Evolutionary conservation across 2,797 vertebrate species (phyloP), one percentile per base, ranked within the genome.

Genomic region (Hydrophis major): DNA sequence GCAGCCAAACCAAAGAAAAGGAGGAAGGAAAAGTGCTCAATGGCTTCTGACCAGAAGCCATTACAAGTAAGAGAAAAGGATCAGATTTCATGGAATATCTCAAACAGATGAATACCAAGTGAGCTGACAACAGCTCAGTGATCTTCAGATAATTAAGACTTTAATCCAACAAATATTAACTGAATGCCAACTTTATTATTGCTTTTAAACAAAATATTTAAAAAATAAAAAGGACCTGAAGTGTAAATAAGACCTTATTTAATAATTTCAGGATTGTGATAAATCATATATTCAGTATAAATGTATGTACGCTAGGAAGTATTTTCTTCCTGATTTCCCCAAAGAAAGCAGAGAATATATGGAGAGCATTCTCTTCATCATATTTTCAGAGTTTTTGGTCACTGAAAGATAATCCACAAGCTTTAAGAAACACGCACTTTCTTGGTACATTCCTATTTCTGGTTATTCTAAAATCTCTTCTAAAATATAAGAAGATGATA

Each of bases 1-100:
- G 63, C 63, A 91, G 42, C 42, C 86, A 88, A 91, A 88, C 57
- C 90, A 91, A 93, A 91, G 86, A 89, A 90, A 90, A 69, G 14
- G 88, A 93, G 60, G 92, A 86, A 89, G 87, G 69, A 89, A 93
- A 89, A 89, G n/a, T 91, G 57, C 66, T 88, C 83, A 90, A 22
- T 86, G 90, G 87, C 87, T 56, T 22, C 25, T 4, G 32, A 25
- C 69, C 87, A 91, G 50, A 83, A 28, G 61, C 61, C 14, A 89
- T 89, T 89, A 78, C 25, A 16, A 91, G 56, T 86, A 83, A 86
- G 7, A 89, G 57, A 91, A 91, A 88, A 37, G 56, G 55, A 56
- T 27, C 47, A 91, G 22, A 11, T 78, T 91, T 63, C 83, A 88
- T 63, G 86, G 63, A 53, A 61, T 61, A n/a, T 91, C 87, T n/a